phyloP scores from a whole-genome alignment of 2,888 invertebrate species.

The Acleris laterana region DNA sequence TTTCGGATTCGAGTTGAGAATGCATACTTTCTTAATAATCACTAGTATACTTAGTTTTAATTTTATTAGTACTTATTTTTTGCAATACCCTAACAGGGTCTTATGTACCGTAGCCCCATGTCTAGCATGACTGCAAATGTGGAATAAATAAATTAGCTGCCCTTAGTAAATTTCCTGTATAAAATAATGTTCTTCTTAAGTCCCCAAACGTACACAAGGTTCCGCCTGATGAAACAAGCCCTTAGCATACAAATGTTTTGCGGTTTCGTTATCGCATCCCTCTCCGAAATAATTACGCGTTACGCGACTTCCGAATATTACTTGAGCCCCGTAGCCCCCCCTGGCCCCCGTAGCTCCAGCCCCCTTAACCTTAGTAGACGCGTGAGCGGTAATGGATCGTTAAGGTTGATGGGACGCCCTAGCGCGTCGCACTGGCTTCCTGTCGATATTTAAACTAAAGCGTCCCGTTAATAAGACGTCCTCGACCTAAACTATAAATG shows the following conservation, averaged over 20 bases:
- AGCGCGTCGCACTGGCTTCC: constrained; percentile 34
- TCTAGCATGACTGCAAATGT: too few relatives aligned
- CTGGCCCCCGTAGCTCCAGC: neutral
- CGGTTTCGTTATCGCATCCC: constrained; percentile 75
- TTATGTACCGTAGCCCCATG: too few relatives aligned
- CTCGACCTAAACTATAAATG: constrained; percentile 20
- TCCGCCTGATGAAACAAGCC: constrained; percentile 23
- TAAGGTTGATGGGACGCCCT: constrained; percentile 80
- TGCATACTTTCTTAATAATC: too few relatives aligned
- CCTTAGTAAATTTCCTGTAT: neutral
- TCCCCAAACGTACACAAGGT: constrained; percentile 5
- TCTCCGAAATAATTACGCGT: constrained; percentile 79
- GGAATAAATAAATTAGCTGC: too few relatives aligned
- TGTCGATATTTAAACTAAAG: constrained; percentile 33
- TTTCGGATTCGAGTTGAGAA: too few relatives aligned
- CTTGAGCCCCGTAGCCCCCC: constrained; percentile 46
- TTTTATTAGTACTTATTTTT: too few relatives aligned
- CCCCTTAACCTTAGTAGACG: constrained; percentile 18
- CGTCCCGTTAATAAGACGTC: constrained; percentile 20
- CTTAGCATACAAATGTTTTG: constrained; percentile 65
- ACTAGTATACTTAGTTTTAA: too few relatives aligned
- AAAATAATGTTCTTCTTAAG: neutral
- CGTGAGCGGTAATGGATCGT: constrained; percentile 75
- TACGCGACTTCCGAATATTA: constrained; percentile 78
- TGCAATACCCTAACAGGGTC: too few relatives aligned